Base-by-base conservation (phyloP, 2,888 invertebrate genomes). In the Barypeithes pellucidus region DNA sequence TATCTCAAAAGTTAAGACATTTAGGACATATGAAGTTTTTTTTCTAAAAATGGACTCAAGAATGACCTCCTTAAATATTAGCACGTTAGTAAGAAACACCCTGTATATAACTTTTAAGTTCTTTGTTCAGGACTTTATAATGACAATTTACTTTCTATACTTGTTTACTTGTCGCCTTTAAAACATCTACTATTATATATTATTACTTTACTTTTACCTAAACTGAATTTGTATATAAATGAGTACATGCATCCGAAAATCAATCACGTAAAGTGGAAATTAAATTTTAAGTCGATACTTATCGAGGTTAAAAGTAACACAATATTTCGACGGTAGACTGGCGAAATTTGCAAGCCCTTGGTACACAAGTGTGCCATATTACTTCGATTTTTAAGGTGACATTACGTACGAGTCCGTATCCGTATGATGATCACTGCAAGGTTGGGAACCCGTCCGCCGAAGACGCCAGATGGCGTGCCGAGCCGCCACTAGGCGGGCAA, bases 381-480 rank as follows among this genome's bases (percentile, higher is more conserved):
- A 67, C 61, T 54, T 52, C 59, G 67, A 20, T 54, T 43, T 33
- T 70, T 59, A 73, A 65, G 45, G 41, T 61, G 71, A 57, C 68
- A 75, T 79, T 85, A 85, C 85, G 81, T 85, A 85, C 85, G 85
- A 86, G 79, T 86, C 86, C 80, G 86, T 85, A 80, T 84, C 86
- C 76, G 83, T 85, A 80, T 78, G 81, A 62, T 78, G 78, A 57
- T 81, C 79, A 75, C 67, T 74, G 76, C 83, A 83, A 69, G 85
- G 85, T 79, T 86, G 86, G 59, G 86, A 86, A 73, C 85, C 85
- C 75, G 85, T 81, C 72, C 87, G 83, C 83, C 91, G 88, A 85
- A 91, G 88, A 84, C 91, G 89, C 91, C 91, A 91, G 89, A 91
- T 89, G 89, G 91, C 91, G 88, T 90, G 90, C 87, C 91, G 90